phyloP scores from a whole-genome alignment of 2,888 invertebrate genomes.

The Cyclophora albipunctata region DNA sequence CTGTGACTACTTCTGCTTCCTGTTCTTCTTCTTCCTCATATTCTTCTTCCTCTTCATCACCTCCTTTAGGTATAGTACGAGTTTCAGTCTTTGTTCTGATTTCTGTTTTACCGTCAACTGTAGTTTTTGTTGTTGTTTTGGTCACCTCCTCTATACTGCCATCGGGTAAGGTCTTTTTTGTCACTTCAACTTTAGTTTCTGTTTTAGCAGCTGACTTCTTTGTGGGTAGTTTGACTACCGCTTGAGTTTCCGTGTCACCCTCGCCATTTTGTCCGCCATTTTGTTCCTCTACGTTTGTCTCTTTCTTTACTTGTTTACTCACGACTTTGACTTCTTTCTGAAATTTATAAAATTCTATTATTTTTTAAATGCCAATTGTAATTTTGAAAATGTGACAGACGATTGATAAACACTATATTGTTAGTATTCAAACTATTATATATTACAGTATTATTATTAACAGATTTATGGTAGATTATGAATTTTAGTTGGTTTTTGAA shows the following conservation, averaged over 20 bases:
- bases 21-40: constrained; percentile 42
- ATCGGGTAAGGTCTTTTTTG: constrained; percentile 54
- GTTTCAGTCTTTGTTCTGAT: constrained; percentile 62
- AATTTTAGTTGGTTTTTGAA: too few species aligned
- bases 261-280: constrained; percentile 56
- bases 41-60: constrained; percentile 44
- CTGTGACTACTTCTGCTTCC: constrained; percentile 25
- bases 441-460: too few species aligned
- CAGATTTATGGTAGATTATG: too few species aligned
- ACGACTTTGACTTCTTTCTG: constrained; percentile 59
- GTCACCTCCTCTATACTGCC: constrained; percentile 59
- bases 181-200: constrained; percentile 63
- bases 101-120: constrained; percentile 60
- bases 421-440: not conserved
- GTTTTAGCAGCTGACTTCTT: constrained; percentile 61
- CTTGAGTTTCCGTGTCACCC: constrained; percentile 42
- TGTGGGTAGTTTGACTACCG: constrained; percentile 53
- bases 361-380: too few species aligned
- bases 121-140: constrained; percentile 63
- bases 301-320: constrained; percentile 48
- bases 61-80: constrained; percentile 54
- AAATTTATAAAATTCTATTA: constrained; percentile 26
- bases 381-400: too few species aligned
- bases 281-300: constrained; percentile 43
- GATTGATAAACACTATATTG: not conserved